Evolutionary conservation across 2,797 vertebrate genomes (phyloP).

Genomic region (Mallotus villosus): DNA sequence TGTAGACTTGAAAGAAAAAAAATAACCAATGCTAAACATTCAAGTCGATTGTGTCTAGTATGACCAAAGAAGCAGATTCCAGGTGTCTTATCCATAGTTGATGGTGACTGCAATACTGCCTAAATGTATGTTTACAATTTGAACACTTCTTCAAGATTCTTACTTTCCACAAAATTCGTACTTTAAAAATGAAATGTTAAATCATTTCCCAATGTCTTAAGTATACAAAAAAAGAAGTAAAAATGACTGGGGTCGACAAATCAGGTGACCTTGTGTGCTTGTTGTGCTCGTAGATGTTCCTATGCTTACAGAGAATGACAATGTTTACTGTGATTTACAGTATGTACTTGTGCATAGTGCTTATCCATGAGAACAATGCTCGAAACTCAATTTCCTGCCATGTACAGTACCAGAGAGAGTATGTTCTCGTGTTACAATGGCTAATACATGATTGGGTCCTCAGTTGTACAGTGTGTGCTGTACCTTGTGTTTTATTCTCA

Average conservation of each 20-base stretch:
- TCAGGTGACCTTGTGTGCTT: slow-evolving; percentile 11
- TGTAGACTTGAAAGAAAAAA: neutral
- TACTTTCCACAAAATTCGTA: too few species aligned
- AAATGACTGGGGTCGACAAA: neutral
- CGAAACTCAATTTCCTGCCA: neutral
- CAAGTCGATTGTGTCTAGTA: neutral
- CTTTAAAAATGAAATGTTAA: too few species aligned
- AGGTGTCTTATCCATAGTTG: too few species aligned
- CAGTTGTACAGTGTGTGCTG: too few species aligned
- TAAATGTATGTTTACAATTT: too few species aligned
- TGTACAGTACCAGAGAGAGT: neutral
- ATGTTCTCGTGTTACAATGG: neutral
- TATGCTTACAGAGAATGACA: slow-evolving; percentile 15
- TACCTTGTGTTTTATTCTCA: neutral
- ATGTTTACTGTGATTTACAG: neutral
- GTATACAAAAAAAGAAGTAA: too few species aligned
- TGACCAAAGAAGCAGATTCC: too few species aligned
- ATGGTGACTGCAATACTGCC: too few species aligned
- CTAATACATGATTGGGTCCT: neutral
- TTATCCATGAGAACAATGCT: too few species aligned
- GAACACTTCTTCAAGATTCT: too few species aligned
- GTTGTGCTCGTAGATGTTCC: slow-evolving; percentile 23
- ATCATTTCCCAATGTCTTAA: too few species aligned
- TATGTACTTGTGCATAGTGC: neutral
- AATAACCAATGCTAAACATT: slow-evolving; percentile 14